Evolutionary conservation across 2,113 vertebrate genomes (phyloP), one percentile per base, ranked within the genome.

Genomic region (Caranx ignobilis): DNA sequence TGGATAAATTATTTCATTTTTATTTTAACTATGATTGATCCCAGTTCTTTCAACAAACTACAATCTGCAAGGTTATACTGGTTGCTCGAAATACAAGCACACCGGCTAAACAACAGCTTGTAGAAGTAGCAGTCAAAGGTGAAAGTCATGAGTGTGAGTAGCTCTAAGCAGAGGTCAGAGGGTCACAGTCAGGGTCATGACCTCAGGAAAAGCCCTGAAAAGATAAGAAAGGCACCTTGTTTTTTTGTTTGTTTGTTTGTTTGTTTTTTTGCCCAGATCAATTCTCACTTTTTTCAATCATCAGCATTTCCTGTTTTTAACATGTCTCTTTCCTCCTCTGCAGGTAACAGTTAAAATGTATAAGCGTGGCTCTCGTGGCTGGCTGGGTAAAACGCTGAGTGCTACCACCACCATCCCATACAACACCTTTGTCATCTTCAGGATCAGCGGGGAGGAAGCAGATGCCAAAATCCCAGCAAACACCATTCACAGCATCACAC

Each of bases 301-400:
- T 56, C n/a, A 55, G 5, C 26, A 1, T 60, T 47, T 45, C 39
- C 21, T 54, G 3, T 81, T 37, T n/a, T 26, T 26, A 26, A 1
- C 32, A 13, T 71, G 4, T 79, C 2, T 37, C 16, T 74, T 8
- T 65, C 2, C 13, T 11, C 8, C 37, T 72, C 34, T 75, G 35
- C 84, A 95, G 94, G 93, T 96, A 43, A 93, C 91, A 0, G 94
- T 95, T 55, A 94, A 81, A 88, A 92, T 96, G 94, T 95, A 91
- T 82, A 93, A 90, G 79, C 94, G 94, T 10, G 94, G 94, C 1
- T 87, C 87, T 52, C 81, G 56, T 2, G 85, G 94, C 62, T 95
- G 94, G 95, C 86, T 95, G 84, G 91, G 94, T 1, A 93, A 92
- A 68, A 89, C 90, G 6, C 81, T 92, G 12, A 91, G 54, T 39